Percentiles rank a stretch among this genome's conserved stretches.
phyloP scores from a whole-genome alignment of 1,140 invertebrate species.

The Proctacanthus coquilletti region DNA sequence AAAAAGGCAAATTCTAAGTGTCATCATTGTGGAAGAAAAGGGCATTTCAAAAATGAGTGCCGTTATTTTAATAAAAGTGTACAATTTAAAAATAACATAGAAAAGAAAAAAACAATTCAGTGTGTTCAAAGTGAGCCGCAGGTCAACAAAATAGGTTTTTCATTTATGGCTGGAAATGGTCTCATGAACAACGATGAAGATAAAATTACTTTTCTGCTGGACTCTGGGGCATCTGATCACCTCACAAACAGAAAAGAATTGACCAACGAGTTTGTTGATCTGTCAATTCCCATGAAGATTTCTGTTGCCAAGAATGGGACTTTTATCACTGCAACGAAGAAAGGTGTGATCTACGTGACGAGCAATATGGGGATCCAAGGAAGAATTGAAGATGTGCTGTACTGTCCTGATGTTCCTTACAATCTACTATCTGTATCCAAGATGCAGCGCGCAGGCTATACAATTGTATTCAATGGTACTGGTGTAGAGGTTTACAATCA shows the following conservation, averaged over 20 bases:
- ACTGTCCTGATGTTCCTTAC: constrained; percentile 5
- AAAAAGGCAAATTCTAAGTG: too few species aligned
- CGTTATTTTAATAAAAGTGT: constrained; percentile 14
- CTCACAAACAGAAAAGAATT: constrained; percentile 10
- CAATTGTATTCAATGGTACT: constrained; percentile 1
- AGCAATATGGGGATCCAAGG: constrained; percentile 5
- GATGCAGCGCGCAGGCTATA: constrained; percentile 7
- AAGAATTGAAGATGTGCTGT: constrained; percentile 7
- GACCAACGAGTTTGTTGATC: constrained; percentile 4
- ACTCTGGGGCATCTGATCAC: constrained; percentile 9
- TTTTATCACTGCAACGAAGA: constrained; percentile 9
- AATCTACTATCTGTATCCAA: constrained; percentile 8
- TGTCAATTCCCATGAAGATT: constrained; percentile 8
- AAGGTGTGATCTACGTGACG: constrained; percentile 5
- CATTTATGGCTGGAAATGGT: too few species aligned
- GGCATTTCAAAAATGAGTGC: constrained; percentile 16
- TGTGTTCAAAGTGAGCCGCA: too few species aligned
- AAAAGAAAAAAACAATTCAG: too few species aligned
- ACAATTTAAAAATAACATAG: too few species aligned
- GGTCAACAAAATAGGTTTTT: too few species aligned
- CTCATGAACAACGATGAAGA: too few species aligned
- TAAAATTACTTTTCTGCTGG: constrained; percentile 6
- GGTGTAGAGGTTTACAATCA: neutral
- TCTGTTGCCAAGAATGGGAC: constrained; percentile 8
- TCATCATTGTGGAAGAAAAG: constrained; percentile 15